Base-by-base conservation (phyloP, 2,888 invertebrate species). In the Drosophila putrida region DNA sequence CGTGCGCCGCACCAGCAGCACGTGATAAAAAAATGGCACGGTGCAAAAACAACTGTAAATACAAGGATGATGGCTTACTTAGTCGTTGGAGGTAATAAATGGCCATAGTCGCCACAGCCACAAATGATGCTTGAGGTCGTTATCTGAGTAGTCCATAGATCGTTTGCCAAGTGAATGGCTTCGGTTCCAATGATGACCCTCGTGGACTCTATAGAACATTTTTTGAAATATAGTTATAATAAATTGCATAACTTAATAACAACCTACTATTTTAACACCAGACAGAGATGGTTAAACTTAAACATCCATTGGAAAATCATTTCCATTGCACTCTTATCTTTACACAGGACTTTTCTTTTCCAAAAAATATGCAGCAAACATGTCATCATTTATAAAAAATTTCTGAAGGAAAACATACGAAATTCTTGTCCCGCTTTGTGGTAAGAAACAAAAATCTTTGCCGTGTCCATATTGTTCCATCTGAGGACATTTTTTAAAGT, bases 31-130 rank as follows among this genome's bases (percentile, higher is more conserved):
- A 75, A 75, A 72, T 55, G 51, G 75, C 59, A 54, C 53, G 66
- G 79, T 75, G 66, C 75, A 75, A 75, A 79, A 79, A 78, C 82
- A 79, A 84, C 85, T 81, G 88, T 74, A 87, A 89, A 89, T 87
- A 84, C 79, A 75, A 53, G 65, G 68, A 80, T 79, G 89, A 86
- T 87, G 87, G 82, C 89, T 86, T 78, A 83, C 85, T 86, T 83
- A 75, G 83, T 77, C 68, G 70, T 58, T 70, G 62, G 33, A 65
- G 89, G 81, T 85, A 85, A 88, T 85, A 88, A 85, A 85, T 89
- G 84, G 71, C 62, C 67, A 71, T 51, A 62, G 71, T 77, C 70
- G 79, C 67, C 72, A 57, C 51, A 43, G 67, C 79, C 79, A 71
- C 77, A 74, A 75, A 78, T 75, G 79, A 71, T 69, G 60, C 75